Evolutionary conservation across 2,888 invertebrate genomes (phyloP).

Genomic region (Neoaliturus tenellus): DNA sequence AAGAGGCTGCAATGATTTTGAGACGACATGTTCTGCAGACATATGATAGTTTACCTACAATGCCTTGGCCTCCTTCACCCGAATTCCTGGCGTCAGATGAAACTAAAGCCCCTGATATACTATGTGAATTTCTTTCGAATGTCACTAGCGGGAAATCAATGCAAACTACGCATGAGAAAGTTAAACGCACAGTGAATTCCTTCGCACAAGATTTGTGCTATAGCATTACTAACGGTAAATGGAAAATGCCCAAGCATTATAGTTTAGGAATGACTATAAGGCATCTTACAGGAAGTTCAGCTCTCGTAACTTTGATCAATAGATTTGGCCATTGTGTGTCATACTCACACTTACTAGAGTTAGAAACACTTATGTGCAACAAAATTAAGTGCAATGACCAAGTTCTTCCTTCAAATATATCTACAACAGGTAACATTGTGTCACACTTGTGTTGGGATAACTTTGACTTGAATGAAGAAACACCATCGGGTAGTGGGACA

Average conservation of each 20-base stretch:
- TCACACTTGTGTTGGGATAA: neutral
- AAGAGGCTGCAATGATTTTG: slow-evolving; percentile 15
- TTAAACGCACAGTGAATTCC: neutral
- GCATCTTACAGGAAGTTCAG: slow-evolving; percentile 7
- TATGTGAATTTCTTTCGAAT: neutral
- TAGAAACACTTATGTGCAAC: neutral
- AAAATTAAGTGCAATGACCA: slow-evolving; percentile 22
- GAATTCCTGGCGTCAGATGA: slow-evolving; percentile 9
- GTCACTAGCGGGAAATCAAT: neutral
- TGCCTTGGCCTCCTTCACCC: neutral
- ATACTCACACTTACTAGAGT: neutral
- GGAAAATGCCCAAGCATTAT: neutral
- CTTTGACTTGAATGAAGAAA: neutral
- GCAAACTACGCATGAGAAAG: neutral
- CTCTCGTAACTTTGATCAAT: neutral
- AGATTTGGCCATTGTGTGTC: slow-evolving; percentile 4
- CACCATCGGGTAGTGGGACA: neutral
- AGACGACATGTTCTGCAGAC: neutral
- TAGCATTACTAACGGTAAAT: neutral
- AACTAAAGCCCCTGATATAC: neutral
- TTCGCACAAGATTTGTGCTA: neutral
- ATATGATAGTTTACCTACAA: neutral
- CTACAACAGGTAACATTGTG: neutral
- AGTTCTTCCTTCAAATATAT: neutral
- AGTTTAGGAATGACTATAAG: slow-evolving; percentile 13